Evolutionary conservation across 2,888 invertebrate species (phyloP), one percentile per base, ranked within the genome.

Genomic region (Anarsia innoxiella): DNA sequence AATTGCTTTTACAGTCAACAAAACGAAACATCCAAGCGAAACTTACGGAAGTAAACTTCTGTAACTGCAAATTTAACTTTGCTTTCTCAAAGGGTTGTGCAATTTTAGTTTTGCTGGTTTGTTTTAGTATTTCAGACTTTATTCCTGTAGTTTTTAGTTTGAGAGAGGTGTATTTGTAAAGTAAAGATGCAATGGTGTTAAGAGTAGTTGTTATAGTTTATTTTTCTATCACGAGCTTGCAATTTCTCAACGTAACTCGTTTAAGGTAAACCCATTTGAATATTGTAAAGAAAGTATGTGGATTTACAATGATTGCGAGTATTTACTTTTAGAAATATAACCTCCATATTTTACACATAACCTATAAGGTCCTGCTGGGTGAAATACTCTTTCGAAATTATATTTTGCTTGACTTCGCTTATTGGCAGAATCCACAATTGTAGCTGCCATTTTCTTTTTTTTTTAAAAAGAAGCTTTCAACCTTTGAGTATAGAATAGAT

Each of bases 161-260:
- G 19, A 19, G 19, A 19, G 4, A 8, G 19, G 3, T 19, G 19
- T n/a, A n/a, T 19, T 19, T 8, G 8, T 19, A 19, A 19, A 19
- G 19, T 19, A 19, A 5, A n/a, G n/a, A n/a, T n/a, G n/a, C 19
- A 19, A 19, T 3, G 8, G 48, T 46, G 46, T 52, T 44, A 53
- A 53, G 51, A 57, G 58, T 50, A 51, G 50, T 48, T 53, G 39
- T 40, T 40, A 52, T 40, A 51, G 61, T 63, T 61, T 62, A 54
- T 63, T 64, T 57, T 51, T 39, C 45, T 53, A 54, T 59, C 63
- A 65, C 63, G 67, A 60, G 48, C 58, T 49, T 6, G 65, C 65
- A 63, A 66, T 68, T 68, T 56, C 36, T 49, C 47, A 57, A 8
- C 19, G n/a, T n/a, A n/a, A n/a, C n/a, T n/a, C n/a, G n/a, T n/a